Evolutionary conservation across 2,113 vertebrate genomes (phyloP).

Genomic region (Scatophagus argus): DNA sequence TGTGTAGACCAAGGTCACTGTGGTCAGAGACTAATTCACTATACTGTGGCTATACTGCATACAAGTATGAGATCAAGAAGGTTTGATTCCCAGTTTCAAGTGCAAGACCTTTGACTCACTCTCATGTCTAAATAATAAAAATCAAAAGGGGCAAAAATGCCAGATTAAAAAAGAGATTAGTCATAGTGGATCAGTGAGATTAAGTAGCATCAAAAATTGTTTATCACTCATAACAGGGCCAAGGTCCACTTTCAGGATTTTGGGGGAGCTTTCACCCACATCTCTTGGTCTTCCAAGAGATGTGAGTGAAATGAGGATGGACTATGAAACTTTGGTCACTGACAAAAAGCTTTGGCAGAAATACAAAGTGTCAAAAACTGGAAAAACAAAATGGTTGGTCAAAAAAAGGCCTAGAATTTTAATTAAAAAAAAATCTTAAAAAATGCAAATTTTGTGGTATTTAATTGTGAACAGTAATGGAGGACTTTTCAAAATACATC

Average conservation of each 20-base stretch:
- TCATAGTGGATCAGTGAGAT: not conserved
- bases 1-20: slow-evolving; percentile 1
- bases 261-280: not conserved
- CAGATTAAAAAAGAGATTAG: not conserved
- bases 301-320: too few relatives aligned
- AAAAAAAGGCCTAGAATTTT: too few relatives aligned
- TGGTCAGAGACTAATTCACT: slow-evolving; percentile 41
- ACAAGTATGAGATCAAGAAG: slow-evolving; percentile 7
- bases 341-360: too few relatives aligned
- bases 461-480: not conserved
- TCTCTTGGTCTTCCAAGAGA: not conserved
- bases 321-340: not conserved
- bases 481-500: not conserved
- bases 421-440: too few relatives aligned
- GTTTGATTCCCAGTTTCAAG: slow-evolving; percentile 10
- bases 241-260: not conserved
- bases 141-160: not conserved
- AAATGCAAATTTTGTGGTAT: too few relatives aligned
- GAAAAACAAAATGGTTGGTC: too few relatives aligned
- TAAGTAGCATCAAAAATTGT: not conserved
- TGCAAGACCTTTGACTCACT: not conserved
- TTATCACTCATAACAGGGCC: not conserved
- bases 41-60: not conserved
- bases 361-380: too few relatives aligned
- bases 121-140: not conserved